Evolutionary conservation across 2,888 invertebrate genomes (phyloP).

Genomic region (Sinohyriopsis cumingii): DNA sequence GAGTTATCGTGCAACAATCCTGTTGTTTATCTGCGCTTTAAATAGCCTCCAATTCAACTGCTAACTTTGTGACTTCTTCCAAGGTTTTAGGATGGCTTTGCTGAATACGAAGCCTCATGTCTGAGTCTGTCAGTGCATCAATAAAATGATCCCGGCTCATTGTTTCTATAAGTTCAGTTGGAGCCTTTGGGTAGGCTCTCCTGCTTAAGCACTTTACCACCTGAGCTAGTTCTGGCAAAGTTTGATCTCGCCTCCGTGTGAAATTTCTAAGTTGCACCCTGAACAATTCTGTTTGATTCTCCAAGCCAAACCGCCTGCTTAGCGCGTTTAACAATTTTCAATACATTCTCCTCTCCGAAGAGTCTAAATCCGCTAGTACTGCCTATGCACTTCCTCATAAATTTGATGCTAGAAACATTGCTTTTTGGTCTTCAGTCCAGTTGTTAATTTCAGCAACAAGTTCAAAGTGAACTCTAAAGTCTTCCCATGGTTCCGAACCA

Average conservation of each 20-base stretch:
- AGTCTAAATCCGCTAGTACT: constrained; percentile 19
- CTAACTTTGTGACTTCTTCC: no score
- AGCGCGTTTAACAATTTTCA: constrained; percentile 14
- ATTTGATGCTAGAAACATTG: constrained; percentile 29
- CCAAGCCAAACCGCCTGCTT: constrained; percentile 23
- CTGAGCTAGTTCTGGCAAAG: constrained; percentile 33
- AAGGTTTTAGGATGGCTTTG: no score
- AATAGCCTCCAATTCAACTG: no score
- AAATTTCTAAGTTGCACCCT: constrained; percentile 18
- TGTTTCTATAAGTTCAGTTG: no score
- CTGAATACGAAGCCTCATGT: constrained; percentile 15
- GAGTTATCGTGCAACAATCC: no score
- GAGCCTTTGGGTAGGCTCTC: constrained; percentile 20
- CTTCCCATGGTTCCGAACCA: constrained; percentile 28
- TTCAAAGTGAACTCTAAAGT: constrained; percentile 30
- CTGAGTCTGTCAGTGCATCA: constrained; percentile 29
- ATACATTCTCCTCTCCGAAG: constrained; percentile 14
- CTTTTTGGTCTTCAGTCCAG: constrained; percentile 66
- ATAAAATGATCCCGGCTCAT: no score
- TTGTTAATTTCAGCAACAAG: constrained; percentile 59
- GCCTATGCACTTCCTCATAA: constrained; percentile 19
- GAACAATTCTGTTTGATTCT: constrained; percentile 23
- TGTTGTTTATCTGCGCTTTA: no score
- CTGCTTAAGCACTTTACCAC: constrained; percentile 23
- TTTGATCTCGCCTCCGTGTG: constrained; percentile 18